Conservation (phyloP, 2,113 vertebrate species). For the Sylvicapra grimmia region DNA sequence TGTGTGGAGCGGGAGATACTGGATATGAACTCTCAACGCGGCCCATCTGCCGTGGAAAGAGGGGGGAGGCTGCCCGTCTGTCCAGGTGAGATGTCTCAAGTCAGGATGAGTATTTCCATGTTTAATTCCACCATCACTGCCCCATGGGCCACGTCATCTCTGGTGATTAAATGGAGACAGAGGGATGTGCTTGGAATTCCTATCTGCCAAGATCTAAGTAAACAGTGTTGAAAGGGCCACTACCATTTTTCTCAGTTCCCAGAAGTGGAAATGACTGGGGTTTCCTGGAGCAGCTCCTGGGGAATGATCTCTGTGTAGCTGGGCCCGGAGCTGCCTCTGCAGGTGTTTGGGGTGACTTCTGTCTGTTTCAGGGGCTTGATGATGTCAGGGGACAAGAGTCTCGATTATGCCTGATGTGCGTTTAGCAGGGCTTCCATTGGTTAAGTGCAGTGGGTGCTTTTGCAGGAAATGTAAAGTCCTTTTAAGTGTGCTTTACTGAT, state of each 20-base stretch:
- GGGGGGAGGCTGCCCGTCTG: neutral
- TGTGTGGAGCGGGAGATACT: neutral
- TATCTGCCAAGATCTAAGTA: constrained; percentile 26
- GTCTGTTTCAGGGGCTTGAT: neutral
- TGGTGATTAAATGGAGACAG: constrained; percentile 50
- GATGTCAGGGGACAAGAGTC: neutral
- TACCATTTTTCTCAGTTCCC: neutral
- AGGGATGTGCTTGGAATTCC: constrained; percentile 36
- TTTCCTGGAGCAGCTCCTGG: neutral
- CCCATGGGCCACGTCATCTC: neutral
- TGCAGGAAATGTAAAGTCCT: neutral
- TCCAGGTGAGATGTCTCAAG: constrained; percentile 39
- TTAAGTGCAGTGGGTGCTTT: constrained; percentile 16
- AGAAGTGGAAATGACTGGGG: neutral
- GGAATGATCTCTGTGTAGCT: neutral
- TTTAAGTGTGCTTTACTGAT: constrained; percentile 23
- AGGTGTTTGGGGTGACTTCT: neutral
- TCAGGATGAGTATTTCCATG: constrained; percentile 55
- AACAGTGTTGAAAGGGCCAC: constrained; percentile 18
- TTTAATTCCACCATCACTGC: constrained; percentile 42
- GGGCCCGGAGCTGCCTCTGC: neutral
- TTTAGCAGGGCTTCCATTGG: neutral
- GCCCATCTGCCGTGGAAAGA: neutral
- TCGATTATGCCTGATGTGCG: neutral
- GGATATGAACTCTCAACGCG: neutral